Evolutionary conservation across 2,888 invertebrate species (phyloP).

Genomic region (Coenonympha arcania): DNA sequence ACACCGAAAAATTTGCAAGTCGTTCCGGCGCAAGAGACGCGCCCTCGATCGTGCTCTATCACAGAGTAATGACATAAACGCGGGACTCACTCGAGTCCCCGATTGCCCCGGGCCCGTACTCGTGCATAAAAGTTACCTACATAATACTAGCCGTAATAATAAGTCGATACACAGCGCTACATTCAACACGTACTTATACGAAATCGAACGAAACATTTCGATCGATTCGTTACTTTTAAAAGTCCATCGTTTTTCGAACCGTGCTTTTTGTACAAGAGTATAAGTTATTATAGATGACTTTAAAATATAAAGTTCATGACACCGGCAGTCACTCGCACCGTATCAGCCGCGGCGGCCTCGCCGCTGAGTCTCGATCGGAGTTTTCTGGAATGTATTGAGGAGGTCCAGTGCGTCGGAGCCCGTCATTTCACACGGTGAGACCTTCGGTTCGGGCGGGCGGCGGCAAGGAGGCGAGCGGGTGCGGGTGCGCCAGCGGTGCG

Average conservation of each 20-base stretch:
- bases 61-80: slow-evolving; percentile 73
- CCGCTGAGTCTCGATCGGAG: slow-evolving; percentile 8
- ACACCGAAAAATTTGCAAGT: slow-evolving; percentile 33
- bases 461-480: slow-evolving; percentile 74
- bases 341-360: slow-evolving; percentile 23
- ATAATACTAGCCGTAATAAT: slow-evolving; percentile 63
- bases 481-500: slow-evolving; percentile 37
- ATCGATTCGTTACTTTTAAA: slow-evolving; percentile 28
- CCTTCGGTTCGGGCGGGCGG: slow-evolving; percentile 81
- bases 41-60: slow-evolving; percentile 66
- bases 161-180: slow-evolving; percentile 64
- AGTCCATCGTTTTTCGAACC: slow-evolving; percentile 29
- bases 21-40: slow-evolving; percentile 40
- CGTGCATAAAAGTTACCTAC: slow-evolving; percentile 66
- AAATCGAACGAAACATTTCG: slow-evolving; percentile 41
- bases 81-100: slow-evolving; percentile 62
- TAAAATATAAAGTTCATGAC: slow-evolving; percentile 32
- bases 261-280: slow-evolving; percentile 52
- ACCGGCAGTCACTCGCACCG: slow-evolving; percentile 21
- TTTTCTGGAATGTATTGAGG: slow-evolving; percentile 25
- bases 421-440: slow-evolving; percentile 76
- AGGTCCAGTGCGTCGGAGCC: slow-evolving; percentile 1
- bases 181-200: slow-evolving; percentile 50
- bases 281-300: slow-evolving; percentile 48
- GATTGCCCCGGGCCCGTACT: slow-evolving; percentile 73